Percentiles rank a stretch among this genome's conserved stretches.
phyloP scores from a whole-genome alignment of 1,140 invertebrate species.

The Lepidurus packardi region DNA sequence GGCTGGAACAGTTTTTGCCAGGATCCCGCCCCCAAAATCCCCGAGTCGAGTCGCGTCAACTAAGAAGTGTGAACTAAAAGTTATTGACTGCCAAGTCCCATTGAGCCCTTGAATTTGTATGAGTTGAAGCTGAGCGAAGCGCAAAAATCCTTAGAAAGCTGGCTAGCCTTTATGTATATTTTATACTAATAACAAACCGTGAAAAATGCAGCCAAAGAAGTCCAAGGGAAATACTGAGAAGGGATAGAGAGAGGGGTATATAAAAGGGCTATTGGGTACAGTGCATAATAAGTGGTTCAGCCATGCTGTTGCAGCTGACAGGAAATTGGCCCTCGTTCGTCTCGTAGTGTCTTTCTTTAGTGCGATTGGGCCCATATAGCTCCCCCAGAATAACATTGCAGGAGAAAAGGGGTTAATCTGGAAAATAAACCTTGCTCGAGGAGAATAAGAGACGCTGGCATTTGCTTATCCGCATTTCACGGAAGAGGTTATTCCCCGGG shows the following conservation, averaged over 20 bases:
- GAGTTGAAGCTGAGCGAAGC: neutral
- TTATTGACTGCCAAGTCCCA: constrained; percentile 5
- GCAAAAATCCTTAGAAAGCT: neutral
- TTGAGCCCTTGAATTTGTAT: neutral
- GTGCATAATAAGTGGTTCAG: constrained; percentile 15
- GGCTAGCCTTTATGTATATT: constrained; percentile 1
- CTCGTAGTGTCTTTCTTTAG: neutral
- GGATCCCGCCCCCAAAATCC: constrained; percentile 9
- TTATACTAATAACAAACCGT: constrained; percentile 5
- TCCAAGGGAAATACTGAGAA: neutral
- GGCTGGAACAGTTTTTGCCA: no score
- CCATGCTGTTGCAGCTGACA: constrained; percentile 20
- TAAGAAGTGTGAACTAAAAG: neutral
- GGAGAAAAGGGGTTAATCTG: constrained; percentile 14
- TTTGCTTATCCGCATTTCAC: neutral
- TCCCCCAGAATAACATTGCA: constrained; percentile 7
- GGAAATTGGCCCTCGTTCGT: constrained; percentile 13
- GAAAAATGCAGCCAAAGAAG: neutral
- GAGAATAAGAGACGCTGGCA: neutral
- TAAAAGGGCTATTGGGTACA: constrained; percentile 19
- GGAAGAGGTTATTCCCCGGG: neutral
- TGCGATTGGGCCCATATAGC: neutral
- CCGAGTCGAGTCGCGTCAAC: neutral
- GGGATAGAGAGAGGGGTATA: neutral
- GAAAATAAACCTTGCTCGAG: neutral